These are phyloP conservation scores for Australoheros scitulus DNA, from an alignment of 2,113 vertebrate species.

Conservation along the genomic window DNA sequence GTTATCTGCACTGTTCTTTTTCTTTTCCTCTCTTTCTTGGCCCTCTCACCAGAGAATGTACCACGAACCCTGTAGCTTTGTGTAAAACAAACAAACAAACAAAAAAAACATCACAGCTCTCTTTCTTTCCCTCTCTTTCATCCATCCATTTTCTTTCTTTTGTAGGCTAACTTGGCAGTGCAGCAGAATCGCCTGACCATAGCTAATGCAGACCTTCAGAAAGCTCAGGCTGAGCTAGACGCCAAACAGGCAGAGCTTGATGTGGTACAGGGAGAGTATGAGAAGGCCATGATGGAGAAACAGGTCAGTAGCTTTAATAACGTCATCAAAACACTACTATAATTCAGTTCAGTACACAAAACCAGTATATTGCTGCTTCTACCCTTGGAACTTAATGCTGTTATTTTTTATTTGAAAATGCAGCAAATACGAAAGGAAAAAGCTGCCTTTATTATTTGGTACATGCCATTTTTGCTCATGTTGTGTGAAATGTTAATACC, in stretches of 20 bases:
- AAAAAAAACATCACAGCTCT: background rate
- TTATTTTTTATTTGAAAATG: background rate
- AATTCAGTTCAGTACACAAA: background rate
- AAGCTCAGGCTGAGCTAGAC: constrained; percentile 71
- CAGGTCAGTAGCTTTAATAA: constrained; percentile 48
- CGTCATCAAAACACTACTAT: background rate
- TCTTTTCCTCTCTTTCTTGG: background rate
- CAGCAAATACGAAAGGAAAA: background rate
- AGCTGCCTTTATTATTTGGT: background rate
- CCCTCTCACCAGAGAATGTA: background rate
- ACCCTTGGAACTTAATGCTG: background rate
- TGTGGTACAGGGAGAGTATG: constrained; percentile 66
- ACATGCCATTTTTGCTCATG: background rate
- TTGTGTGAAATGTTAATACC: background rate
- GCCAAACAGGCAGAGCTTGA: constrained; percentile 75
- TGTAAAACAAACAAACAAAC: background rate
- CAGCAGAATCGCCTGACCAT: constrained; percentile 66
- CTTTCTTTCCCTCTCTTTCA: background rate
- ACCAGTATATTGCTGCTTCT: background rate
- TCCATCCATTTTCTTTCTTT: background rate
- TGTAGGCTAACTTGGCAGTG: constrained; percentile 71
- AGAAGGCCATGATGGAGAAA: constrained; percentile 73
- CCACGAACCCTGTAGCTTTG: background rate
- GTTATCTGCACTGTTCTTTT: background rate
- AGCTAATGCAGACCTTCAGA: constrained; percentile 67